phyloP scores from a whole-genome alignment of 2,113 vertebrate genomes.

The Cacatua alba region DNA sequence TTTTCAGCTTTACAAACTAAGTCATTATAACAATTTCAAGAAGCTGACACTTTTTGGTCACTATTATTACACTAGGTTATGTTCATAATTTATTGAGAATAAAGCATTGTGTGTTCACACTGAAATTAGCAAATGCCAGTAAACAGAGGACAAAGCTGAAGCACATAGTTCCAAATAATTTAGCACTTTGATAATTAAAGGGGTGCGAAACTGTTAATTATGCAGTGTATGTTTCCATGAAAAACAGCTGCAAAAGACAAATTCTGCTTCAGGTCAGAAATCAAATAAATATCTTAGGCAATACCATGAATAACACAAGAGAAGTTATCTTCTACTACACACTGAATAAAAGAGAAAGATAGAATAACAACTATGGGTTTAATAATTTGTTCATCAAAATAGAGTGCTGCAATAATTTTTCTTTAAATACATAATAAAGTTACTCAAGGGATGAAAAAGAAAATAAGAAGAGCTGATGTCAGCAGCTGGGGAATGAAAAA shows the following conservation, averaged over 20 bases:
- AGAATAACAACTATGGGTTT: neutral
- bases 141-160: constrained; percentile 21
- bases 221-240: neutral
- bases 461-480: neutral
- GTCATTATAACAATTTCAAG: neutral
- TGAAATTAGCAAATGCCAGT: neutral
- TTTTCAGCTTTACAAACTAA: neutral
- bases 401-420: neutral
- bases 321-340: neutral
- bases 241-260: constrained; percentile 28
- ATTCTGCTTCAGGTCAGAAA: constrained; percentile 44
- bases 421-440: neutral
- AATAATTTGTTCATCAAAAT: neutral
- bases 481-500: neutral
- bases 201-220: constrained; percentile 34
- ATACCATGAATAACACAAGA: neutral
- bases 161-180: neutral
- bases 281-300: neutral
- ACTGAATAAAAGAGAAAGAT: neutral
- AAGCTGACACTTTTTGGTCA: neutral
- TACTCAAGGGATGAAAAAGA: neutral
- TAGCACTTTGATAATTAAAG: neutral
- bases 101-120: neutral
- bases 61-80: neutral
- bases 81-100: neutral